Evolutionary conservation across 2,888 invertebrate species (phyloP), one percentile per base, ranked within the genome.

Genomic region (Belgica antarctica): DNA sequence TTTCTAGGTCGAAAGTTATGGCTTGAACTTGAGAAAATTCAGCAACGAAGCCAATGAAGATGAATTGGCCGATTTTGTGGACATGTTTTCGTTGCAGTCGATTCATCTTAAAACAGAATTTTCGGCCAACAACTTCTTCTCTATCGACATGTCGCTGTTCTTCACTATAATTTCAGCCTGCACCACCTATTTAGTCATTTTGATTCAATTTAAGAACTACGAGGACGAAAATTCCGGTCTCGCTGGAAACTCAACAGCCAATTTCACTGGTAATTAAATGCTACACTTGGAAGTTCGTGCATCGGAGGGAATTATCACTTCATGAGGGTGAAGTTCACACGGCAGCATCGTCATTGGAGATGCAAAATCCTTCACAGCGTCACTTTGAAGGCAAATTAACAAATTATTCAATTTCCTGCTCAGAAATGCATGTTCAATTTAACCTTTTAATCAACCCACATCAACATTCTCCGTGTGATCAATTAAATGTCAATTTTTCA

Each of bases 111-210:
- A 70, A 70, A 61, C 61, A 12, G 70, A 70, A 28, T 70, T 70
- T 57, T 47, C 70, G 12, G 70, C 70, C 12, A 70, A 61, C 17
- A 70, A 70, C 17, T 70, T 70, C 22, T 70, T 70, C 41, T 46
- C 70, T 0, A 70, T 70, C 25, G 70, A 70, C 70, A 70, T 70
- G 70, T 70, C 70, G 10, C 41, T 70, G 2, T 70, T 70, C n/a
- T 70, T 47, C 25, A 27, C 61, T 1, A 61, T 70, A 36, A 70
- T 61, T 61, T 70, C 61, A 17, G 70, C 70, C 15, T 41, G 36
- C 19, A 61, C 70, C 59, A 70, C 70, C 4, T 70, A 70, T 25
- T 61, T 70, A 41, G 70, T 70, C 19, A 70, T 70, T 70, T 61
- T 70, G 25, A 70, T 70, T 36, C 70, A 70, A 36, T 70, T 70